Percentiles rank a stretch among this genome's conserved stretches.
These are phyloP conservation scores for Macroglossus sobrinus DNA, from an alignment of 2,113 vertebrate genomes.

Conservation along the genomic window DNA sequence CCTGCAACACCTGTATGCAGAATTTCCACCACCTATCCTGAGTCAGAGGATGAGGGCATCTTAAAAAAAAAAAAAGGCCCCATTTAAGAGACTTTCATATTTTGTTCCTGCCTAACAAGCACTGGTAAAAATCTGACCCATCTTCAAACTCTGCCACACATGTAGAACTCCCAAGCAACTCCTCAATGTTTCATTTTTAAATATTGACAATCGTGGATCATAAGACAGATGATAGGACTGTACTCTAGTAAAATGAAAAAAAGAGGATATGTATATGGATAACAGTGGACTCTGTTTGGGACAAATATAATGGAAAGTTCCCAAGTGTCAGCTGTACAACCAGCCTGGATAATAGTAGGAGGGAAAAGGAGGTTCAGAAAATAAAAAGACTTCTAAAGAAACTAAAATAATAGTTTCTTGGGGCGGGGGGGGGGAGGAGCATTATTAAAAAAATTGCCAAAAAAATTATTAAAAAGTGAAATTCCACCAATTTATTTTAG, in stretches of 20 bases:
- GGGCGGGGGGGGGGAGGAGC: background rate
- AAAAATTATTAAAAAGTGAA: background rate
- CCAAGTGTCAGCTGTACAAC: background rate
- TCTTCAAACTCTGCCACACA: background rate
- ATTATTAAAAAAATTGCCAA: background rate
- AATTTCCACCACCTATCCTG: background rate
- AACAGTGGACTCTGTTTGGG: background rate
- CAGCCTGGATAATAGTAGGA: background rate
- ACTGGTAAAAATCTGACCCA: background rate
- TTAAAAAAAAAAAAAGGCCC: background rate
- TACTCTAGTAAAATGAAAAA: background rate
- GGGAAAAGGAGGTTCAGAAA: background rate
- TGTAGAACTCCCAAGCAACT: background rate
- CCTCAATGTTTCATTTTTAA: background rate
- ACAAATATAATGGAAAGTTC: background rate
- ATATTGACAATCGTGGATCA: background rate
- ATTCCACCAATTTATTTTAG: background rate
- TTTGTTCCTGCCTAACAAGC: background rate
- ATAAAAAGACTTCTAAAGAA: background rate
- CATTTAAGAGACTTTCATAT: background rate
- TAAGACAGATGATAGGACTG: background rate
- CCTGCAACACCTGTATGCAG: background rate
- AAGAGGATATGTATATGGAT: background rate
- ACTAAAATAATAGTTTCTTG: background rate
- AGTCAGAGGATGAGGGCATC: background rate